Evolutionary conservation across 2,113 vertebrate species (phyloP), one percentile per base, ranked within the genome.

Genomic region (Phoenicopterus ruber): DNA sequence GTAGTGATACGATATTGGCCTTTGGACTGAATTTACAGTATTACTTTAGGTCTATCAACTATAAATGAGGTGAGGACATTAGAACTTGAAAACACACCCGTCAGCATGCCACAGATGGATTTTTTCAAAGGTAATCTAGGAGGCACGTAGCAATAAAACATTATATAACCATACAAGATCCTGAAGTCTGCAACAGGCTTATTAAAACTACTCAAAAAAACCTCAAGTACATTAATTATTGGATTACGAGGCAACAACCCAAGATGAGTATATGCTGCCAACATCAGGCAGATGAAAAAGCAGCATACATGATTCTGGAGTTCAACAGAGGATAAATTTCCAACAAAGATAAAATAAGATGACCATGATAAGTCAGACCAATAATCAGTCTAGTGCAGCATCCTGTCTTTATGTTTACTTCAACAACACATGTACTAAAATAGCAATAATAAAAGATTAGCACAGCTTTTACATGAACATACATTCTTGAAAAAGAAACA

Each of bases 1-100:
- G 49, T 85, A 29, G 10, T 19, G 62, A 90, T 72, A 82, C 1
- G 1, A 54, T 50, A 80, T 0, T 70, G 62, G 62, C 73, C 93
- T 96, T 96, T 90, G 71, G 81, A 94, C 81, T 88, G 70, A 80
- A 91, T 85, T 72, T 95, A 44, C 7, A 36, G 44, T 63, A 76
- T 76, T 69, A 76, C 47, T 94, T 94, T 61, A 93, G 28, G 62
- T 77, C 73, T 82, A 54, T 80, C 54, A 72, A 71, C 84, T 72
- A 46, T 25, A 93, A 87, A 90, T 32, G 46, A 93, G 36, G 58
- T 36, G 54, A 93, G 46, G 46, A 57, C 13, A 69, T 18, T 52
- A 55, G 66, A 79, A 55, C 22, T 71, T 67, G 52, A 89, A 89
- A 65, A 94, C 50, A 85, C 57, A 72, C 36, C 46, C 47, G 57